A percentile compares a stretch with the other conserved stretches of the same genome.
These are phyloP conservation scores for Drosophila oshimai DNA, from an alignment of 1,140 invertebrate genomes.

Conservation along the genomic window DNA sequence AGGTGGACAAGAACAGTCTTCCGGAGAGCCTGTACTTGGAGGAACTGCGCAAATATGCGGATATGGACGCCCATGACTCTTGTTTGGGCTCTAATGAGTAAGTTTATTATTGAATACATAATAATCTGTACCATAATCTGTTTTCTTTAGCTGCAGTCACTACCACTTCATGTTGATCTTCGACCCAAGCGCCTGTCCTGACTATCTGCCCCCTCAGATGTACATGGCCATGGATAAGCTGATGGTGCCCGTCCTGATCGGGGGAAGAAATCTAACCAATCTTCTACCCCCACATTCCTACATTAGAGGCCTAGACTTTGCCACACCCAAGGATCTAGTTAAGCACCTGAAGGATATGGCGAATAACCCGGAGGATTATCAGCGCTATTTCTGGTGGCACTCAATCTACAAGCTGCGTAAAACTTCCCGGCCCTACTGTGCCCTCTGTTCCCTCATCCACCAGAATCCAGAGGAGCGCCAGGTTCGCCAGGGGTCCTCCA, in stretches of 20 bases:
- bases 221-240: constrained; percentile 26
- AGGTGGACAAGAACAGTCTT: constrained; percentile 9
- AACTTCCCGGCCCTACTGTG: constrained; percentile 27
- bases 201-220: constrained; percentile 44
- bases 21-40: constrained; percentile 36
- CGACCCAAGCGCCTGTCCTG: constrained; percentile 43
- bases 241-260: constrained; percentile 53
- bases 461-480: background rate
- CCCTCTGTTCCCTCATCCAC: constrained; percentile 22
- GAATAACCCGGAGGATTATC: background rate
- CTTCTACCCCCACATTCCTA: constrained; percentile 33
- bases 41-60: constrained; percentile 24
- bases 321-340: constrained; percentile 10
- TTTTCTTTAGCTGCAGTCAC: constrained; percentile 21
- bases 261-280: constrained; percentile 25
- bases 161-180: constrained; percentile 59
- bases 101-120: background rate
- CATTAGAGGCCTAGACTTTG: constrained; percentile 30
- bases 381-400: constrained; percentile 50
- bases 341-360: constrained; percentile 4
- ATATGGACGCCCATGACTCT: constrained; percentile 6
- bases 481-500: background rate
- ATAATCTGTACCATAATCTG: background rate
- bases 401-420: constrained; percentile 27
- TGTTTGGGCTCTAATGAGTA: constrained; percentile 19